phyloP scores from a whole-genome alignment of 2,888 invertebrate species.

The Mythimna albipuncta region DNA sequence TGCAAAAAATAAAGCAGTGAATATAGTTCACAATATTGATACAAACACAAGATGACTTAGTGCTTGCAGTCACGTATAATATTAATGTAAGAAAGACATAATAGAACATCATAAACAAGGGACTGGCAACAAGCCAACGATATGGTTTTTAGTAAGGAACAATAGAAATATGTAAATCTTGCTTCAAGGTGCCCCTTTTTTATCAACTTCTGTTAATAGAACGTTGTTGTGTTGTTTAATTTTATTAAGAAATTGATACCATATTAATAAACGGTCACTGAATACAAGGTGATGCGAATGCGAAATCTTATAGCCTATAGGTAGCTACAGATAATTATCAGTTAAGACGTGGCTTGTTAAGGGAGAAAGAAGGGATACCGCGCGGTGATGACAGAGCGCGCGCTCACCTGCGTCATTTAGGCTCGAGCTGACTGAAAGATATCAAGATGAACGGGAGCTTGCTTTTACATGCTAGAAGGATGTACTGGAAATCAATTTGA shows the following conservation, averaged over 20 bases:
- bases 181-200: slow-evolving; percentile 1
- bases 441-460: no score
- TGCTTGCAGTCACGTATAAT: slow-evolving; percentile 55
- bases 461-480: no score
- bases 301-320: no score
- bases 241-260: background rate
- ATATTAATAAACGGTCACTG: no score
- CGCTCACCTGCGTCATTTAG: no score
- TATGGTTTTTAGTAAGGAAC: slow-evolving; percentile 32
- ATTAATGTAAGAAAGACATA: slow-evolving; percentile 46
- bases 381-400: no score
- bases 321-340: no score
- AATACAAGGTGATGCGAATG: no score
- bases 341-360: no score
- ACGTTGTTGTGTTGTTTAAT: background rate
- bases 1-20: slow-evolving; percentile 23
- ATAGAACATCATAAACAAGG: slow-evolving; percentile 44
- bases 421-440: no score
- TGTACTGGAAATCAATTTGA: no score
- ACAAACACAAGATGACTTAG: slow-evolving; percentile 27
- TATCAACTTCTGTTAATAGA: background rate
- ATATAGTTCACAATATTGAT: slow-evolving; percentile 38
- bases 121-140: slow-evolving; percentile 47
- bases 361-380: no score
- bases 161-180: slow-evolving; percentile 38